A percentile compares a stretch with the other conserved stretches of the same genome.
Evolutionary conservation across 2,113 vertebrate genomes (phyloP).

Genomic region (Mastomys coucha): DNA sequence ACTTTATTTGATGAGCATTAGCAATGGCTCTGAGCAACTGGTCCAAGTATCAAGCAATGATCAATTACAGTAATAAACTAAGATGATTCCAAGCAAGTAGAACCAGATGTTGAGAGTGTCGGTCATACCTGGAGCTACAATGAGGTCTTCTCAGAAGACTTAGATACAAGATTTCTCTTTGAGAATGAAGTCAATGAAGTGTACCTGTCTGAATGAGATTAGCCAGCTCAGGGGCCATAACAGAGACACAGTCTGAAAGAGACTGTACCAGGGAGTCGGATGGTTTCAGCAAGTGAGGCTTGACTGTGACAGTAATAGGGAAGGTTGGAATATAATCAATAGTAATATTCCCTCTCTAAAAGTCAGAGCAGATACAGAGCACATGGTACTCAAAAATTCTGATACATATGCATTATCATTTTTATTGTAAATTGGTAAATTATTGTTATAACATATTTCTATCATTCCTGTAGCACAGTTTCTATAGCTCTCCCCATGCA

Average conservation of each 20-base stretch:
- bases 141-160: not conserved
- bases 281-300: not conserved
- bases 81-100: not conserved
- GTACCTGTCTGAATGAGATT: not conserved
- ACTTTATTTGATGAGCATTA: not conserved
- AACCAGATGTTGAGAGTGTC: not conserved
- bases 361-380: not conserved
- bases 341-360: not conserved
- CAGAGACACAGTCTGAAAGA: not conserved
- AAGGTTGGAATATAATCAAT: not conserved
- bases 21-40: not conserved
- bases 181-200: not conserved
- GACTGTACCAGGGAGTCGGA: not conserved
- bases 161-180: not conserved
- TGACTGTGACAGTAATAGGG: not conserved
- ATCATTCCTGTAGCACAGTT: not conserved
- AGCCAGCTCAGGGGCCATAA: not conserved
- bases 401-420: not conserved
- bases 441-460: not conserved
- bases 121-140: not conserved
- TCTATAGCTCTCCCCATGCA: not conserved
- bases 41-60: not conserved
- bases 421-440: not conserved
- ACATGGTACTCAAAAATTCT: not conserved
- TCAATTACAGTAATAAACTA: not conserved